These are phyloP conservation scores for Sus scrofa DNA, from an alignment of 2,113 vertebrate species.

Conservation along the genomic window DNA sequence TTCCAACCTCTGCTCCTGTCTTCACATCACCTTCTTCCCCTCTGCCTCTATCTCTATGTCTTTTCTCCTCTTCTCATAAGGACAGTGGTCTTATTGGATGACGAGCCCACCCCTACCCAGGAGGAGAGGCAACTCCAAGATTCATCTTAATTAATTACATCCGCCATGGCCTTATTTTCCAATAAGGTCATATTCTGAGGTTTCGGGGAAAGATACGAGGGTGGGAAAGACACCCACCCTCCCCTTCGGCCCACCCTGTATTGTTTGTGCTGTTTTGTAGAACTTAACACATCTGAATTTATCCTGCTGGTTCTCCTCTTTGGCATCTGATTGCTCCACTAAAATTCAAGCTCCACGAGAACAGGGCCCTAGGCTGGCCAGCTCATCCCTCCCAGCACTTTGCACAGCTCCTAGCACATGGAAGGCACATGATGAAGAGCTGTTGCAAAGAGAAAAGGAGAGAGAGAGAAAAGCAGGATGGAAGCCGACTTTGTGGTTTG, in stretches of 20 bases:
- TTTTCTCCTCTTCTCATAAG: neutral
- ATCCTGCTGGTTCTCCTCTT: neutral
- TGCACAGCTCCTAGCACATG: neutral
- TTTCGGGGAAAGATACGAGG: neutral
- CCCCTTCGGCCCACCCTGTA: accelerated
- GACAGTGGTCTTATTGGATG: neutral
- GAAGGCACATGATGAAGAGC: neutral
- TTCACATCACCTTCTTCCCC: neutral
- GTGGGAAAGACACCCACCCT: neutral
- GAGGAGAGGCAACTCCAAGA: neutral
- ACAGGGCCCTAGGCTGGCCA: too few relatives aligned
- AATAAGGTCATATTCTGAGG: neutral
- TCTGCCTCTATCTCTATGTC: neutral
- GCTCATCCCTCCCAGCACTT: neutral
- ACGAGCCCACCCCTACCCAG: neutral
- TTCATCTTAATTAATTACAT: too few relatives aligned
- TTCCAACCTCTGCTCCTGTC: neutral
- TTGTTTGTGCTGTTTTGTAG: neutral
- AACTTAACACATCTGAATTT: neutral
- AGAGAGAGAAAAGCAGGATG: neutral
- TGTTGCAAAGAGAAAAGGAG: neutral
- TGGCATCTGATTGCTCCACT: neutral
- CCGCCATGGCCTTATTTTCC: neutral
- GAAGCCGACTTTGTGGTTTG: neutral
- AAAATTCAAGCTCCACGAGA: neutral